Conservation (phyloP, 2,797 vertebrate species). For the Takifugu ocellatus region DNA sequence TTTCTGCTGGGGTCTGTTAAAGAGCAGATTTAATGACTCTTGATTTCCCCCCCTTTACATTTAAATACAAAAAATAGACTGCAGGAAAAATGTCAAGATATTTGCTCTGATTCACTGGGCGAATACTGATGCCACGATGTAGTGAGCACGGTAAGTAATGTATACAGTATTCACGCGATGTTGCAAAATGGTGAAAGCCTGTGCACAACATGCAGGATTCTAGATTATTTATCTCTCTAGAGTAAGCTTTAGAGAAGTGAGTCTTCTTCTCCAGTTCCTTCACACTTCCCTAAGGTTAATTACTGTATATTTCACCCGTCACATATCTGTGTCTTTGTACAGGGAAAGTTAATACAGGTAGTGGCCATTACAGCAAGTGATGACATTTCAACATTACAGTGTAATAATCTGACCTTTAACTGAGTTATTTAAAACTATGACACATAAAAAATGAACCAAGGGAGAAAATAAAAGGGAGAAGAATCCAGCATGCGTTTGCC, state of each 20-base stretch:
- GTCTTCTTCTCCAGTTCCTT: no score
- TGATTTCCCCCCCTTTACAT: no score
- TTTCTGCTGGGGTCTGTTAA: conserved; percentile 4
- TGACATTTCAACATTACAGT: conserved; percentile 78
- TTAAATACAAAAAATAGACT: no score
- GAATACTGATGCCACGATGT: conserved; percentile 1
- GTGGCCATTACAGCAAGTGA: conserved; percentile 70
- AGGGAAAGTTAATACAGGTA: conserved; percentile 67
- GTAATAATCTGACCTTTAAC: conserved; percentile 77
- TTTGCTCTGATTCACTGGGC: no score
- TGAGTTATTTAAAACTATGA: conserved; percentile 76
- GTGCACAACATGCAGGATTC: background rate
- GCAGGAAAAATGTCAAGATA: no score
- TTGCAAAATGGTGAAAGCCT: conserved; percentile 6
- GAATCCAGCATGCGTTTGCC: conserved; percentile 48
- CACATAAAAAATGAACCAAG: conserved; percentile 54
- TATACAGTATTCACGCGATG: no score
- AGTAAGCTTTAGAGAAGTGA: no score
- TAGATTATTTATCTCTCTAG: conserved; percentile 13
- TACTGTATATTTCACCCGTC: conserved; percentile 50
- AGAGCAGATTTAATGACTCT: no score
- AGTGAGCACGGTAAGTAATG: background rate
- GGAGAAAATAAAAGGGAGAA: conserved; percentile 52
- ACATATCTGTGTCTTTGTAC: conserved; percentile 48
- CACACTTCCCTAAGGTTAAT: conserved; percentile 45